phyloP scores from a whole-genome alignment of 1,140 invertebrate species.

The Solen grandis region DNA sequence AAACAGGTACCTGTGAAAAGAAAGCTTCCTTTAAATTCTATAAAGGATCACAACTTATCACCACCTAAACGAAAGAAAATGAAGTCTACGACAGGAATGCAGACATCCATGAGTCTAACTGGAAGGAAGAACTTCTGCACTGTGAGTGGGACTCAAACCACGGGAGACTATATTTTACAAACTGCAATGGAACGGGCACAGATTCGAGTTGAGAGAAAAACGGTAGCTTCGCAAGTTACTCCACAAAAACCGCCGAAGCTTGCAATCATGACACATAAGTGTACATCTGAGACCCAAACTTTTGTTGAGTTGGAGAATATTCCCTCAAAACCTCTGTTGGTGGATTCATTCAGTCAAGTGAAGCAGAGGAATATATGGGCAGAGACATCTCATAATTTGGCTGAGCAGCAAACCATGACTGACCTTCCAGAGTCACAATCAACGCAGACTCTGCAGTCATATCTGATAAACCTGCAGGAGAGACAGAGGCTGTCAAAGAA shows the following conservation, averaged over 20 bases:
- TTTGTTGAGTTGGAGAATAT: not conserved
- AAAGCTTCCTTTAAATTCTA: too few relatives aligned
- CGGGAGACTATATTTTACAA: conserved; percentile 41
- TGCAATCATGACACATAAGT: not conserved
- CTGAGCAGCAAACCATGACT: conserved; percentile 41
- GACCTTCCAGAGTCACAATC: conserved; percentile 26
- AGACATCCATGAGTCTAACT: conserved; percentile 37
- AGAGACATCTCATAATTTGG: conserved; percentile 40
- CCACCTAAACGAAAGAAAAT: conserved; percentile 45
- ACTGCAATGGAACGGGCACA: conserved; percentile 34
- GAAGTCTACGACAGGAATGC: conserved; percentile 53
- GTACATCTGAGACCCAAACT: conserved; percentile 21
- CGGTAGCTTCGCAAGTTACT: conserved; percentile 43
- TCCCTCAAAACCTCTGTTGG: not conserved
- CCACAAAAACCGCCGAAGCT: conserved; percentile 29
- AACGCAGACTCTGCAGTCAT: conserved; percentile 52
- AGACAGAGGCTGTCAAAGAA: not conserved
- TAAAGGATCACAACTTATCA: too few relatives aligned
- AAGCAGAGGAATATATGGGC: conserved; percentile 33
- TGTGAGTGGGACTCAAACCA: conserved; percentile 43
- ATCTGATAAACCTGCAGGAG: conserved; percentile 23
- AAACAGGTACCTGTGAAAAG: too few relatives aligned
- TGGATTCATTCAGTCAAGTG: conserved; percentile 51
- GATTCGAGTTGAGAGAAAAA: conserved; percentile 38
- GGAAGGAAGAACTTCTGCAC: conserved; percentile 4